These are phyloP conservation scores for Sialis lutaria DNA, from an alignment of 2,888 invertebrate species.

Conservation along the genomic window DNA sequence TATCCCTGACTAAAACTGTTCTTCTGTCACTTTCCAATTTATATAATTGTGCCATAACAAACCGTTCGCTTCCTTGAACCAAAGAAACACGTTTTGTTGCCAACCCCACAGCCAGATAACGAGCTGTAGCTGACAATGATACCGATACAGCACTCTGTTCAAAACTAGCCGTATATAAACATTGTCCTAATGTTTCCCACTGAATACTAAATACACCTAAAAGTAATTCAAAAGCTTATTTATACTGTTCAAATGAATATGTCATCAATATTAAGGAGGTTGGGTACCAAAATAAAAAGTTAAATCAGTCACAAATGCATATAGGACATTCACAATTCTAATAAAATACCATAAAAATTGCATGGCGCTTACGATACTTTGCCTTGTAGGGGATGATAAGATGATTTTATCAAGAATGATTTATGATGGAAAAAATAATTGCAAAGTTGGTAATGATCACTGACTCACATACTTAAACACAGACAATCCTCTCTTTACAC, in stretches of 20 bases:
- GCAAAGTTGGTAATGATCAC: no score
- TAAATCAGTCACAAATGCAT: no score
- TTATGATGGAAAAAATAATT: no score
- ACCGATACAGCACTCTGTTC: constrained; percentile 71
- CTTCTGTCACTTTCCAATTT: constrained; percentile 19
- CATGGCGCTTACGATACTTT: no score
- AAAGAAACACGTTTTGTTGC: constrained; percentile 45
- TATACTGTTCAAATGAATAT: no score
- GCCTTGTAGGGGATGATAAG: no score
- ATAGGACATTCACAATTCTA: no score
- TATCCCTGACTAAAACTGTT: constrained; percentile 39
- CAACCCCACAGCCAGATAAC: constrained; percentile 64
- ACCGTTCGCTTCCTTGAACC: constrained; percentile 27
- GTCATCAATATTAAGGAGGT: no score
- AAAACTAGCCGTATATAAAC: constrained; percentile 57
- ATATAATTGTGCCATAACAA: constrained; percentile 28
- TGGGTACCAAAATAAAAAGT: no score
- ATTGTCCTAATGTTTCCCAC: constrained; percentile 56
- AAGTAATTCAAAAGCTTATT: constrained; percentile 8
- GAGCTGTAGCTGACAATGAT: constrained; percentile 64
- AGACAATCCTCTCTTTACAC: no score
- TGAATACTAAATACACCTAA: constrained; percentile 63
- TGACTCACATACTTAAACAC: no score
- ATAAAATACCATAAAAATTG: no score
- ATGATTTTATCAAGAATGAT: background rate